Base-by-base conservation (phyloP, 2,888 invertebrate species). In the Drosophila neutralis region DNA sequence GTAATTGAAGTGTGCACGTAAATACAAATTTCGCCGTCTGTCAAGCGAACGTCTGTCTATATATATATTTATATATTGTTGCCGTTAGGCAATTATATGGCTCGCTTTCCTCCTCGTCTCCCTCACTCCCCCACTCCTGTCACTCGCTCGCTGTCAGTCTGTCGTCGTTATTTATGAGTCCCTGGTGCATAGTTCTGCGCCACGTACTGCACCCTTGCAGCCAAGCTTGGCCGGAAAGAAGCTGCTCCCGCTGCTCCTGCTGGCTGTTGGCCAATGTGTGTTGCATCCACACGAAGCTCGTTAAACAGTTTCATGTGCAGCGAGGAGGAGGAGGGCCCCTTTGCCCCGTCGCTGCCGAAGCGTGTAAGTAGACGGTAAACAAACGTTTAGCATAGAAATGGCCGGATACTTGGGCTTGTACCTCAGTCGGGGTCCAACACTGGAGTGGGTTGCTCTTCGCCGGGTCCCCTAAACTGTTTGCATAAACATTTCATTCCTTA, bases 371-470 rank as follows among this genome's bases (percentile, higher is more conserved):
- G 71, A 83, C 68, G 85, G 85, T 85, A 75, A 85, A 76, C 69
- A 78, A 82, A 73, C 86, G 88, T 83, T 87, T 87, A 87, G 81
- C 88, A 76, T 82, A 60, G 69, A 83, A 86, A 81, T 80, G 68
- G 73, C 77, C 68, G 69, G 65, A 68, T 77, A 40, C 64, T 36
- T 35, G 51, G 49, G 38, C 42, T 15, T 18, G 18, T 48, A 36
- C 49, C 59, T 24, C 45, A 4, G 45, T 57, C 24, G 45, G 24
- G 8, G 7, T 15, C 8, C 31, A 48, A 21, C 7, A n/a, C 18
- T 29, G 54, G 24, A 54, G 29, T 18, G 56, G 18, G 38, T 4
- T 21, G 24, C 27, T 21, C 21, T 54, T 29, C n/a, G 52, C 33
- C 60, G 21, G 53, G 31, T 48, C 21, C 81, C 81, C 73, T 87